phyloP scores from a whole-genome alignment of 2,888 invertebrate species.

The Mythimna pallens region DNA sequence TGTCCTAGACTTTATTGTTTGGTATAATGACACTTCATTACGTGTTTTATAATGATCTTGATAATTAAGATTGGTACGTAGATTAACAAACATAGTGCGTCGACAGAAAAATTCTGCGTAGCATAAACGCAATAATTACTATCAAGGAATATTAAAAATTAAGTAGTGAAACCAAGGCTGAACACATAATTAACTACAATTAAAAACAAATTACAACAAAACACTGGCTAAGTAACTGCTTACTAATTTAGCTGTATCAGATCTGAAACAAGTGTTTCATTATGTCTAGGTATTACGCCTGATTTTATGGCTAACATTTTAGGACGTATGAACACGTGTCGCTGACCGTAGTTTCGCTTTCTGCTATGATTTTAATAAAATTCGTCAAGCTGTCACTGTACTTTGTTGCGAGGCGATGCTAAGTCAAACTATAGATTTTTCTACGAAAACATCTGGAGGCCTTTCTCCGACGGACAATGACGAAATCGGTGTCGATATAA shows the following conservation, averaged over 20 bases:
- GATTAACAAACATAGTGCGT: conserved; percentile 12
- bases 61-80: conserved; percentile 12
- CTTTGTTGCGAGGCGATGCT: conserved; percentile 26
- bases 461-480: neutral
- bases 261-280: conserved; percentile 55
- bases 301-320: conserved; percentile 41
- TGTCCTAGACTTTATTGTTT: conserved; percentile 29
- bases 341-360: conserved; percentile 39
- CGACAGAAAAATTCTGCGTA: conserved; percentile 1
- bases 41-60: conserved; percentile 12
- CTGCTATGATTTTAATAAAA: conserved; percentile 40
- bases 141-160: conserved; percentile 66
- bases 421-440: neutral
- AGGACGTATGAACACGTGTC: conserved; percentile 48
- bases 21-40: conserved; percentile 12
- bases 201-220: conserved; percentile 75
- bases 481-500: neutral
- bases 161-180: conserved; percentile 75
- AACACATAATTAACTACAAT: conserved; percentile 72
- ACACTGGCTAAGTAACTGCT: conserved; percentile 62
- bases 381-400: conserved; percentile 13
- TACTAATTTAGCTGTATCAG: conserved; percentile 56
- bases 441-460: neutral
- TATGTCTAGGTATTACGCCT: conserved; percentile 45
- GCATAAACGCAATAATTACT: neutral